Evolutionary conservation across 1,140 invertebrate genomes (phyloP).

Genomic region (Trichoplusia ni): DNA sequence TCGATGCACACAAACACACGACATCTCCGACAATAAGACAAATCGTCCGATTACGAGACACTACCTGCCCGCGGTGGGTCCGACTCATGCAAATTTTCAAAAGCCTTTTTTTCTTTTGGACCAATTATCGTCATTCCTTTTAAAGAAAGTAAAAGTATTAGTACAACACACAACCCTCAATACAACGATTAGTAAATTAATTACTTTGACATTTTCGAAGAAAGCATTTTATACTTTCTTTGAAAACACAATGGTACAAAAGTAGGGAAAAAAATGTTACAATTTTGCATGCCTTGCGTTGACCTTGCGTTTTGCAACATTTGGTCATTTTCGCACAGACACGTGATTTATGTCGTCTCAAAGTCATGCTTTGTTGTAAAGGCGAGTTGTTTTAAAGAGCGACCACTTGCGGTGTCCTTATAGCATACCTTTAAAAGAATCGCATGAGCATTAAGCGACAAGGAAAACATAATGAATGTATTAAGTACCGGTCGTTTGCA

Average conservation of each 20-base stretch:
- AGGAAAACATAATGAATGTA: conserved; percentile 46
- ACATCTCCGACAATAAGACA: conserved; percentile 78
- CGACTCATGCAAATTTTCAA: conserved; percentile 64
- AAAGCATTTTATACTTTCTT: conserved; percentile 64
- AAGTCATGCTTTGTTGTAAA: conserved; percentile 60
- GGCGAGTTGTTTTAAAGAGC: conserved; percentile 62
- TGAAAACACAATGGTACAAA: conserved; percentile 40
- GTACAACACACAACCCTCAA: conserved; percentile 46
- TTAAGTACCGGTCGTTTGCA: conserved; percentile 40
- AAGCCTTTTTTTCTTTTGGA: conserved; percentile 43
- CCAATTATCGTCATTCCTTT: conserved; percentile 57
- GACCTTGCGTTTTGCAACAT: conserved; percentile 73
- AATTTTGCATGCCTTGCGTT: conserved; percentile 49
- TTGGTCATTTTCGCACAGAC: conserved; percentile 67
- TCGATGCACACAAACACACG: conserved; percentile 76
- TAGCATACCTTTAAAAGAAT: conserved; percentile 51
- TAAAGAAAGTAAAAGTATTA: conserved; percentile 74
- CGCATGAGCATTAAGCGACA: conserved; percentile 41
- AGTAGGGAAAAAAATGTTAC: conserved; percentile 39
- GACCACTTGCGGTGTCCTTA: conserved; percentile 71
- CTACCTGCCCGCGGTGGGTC: conserved; percentile 75
- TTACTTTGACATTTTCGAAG: conserved; percentile 60
- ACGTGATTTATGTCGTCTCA: conserved; percentile 65
- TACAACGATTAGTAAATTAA: conserved; percentile 69
- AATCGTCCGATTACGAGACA: conserved; percentile 77